phyloP scores from a whole-genome alignment of 1,140 invertebrate species.

The Drosophila ercepeae region DNA sequence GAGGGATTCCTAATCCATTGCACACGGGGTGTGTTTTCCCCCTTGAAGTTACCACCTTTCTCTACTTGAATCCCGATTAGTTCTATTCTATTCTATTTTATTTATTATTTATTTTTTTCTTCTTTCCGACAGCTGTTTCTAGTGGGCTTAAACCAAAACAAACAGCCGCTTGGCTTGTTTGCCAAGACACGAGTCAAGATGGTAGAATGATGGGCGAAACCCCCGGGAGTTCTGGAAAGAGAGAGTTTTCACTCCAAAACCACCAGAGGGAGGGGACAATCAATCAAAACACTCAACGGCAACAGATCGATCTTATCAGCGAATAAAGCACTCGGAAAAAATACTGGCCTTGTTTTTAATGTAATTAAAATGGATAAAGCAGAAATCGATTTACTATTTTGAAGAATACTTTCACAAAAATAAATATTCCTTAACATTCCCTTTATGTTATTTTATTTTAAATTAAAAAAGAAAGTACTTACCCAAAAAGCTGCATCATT shows the following conservation, averaged over 20 bases:
- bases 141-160: slow-evolving; percentile 9
- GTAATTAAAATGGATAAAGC: background rate
- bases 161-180: slow-evolving; percentile 10
- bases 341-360: no score
- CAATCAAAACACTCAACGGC: slow-evolving; percentile 7
- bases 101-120: slow-evolving; percentile 1
- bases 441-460: background rate
- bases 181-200: slow-evolving; percentile 38
- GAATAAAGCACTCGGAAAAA: slow-evolving; percentile 3
- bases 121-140: slow-evolving; percentile 20
- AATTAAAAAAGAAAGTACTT: background rate
- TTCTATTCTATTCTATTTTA: background rate
- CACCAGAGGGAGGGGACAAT: background rate
- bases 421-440: background rate
- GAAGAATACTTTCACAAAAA: no score
- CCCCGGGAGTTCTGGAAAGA: background rate
- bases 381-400: no score
- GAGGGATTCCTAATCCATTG: slow-evolving; percentile 7
- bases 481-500: background rate
- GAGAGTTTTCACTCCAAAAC: slow-evolving; percentile 10
- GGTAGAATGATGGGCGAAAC: background rate
- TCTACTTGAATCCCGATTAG: slow-evolving; percentile 17
- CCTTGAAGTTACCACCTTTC: slow-evolving; percentile 23
- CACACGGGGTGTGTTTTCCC: slow-evolving; percentile 1
- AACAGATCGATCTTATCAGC: slow-evolving; percentile 23